phyloP scores from a whole-genome alignment of 2,113 vertebrate genomes.

The Ailuropoda melanoleuca region DNA sequence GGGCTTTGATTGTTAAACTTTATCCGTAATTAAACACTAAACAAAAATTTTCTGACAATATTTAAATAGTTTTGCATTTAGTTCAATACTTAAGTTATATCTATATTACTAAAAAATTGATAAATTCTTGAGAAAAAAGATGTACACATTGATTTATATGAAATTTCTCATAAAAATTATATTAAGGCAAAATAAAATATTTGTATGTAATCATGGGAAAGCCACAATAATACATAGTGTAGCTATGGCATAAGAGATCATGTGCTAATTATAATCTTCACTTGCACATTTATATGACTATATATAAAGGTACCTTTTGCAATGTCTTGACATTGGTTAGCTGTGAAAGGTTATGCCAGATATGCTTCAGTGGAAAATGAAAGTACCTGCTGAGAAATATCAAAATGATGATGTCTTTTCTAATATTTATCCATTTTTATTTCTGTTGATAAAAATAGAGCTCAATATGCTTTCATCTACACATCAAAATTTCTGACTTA shows the following conservation, averaged over 20 bases:
- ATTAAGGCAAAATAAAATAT: neutral
- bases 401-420: neutral
- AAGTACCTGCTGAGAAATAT: constrained; percentile 63
- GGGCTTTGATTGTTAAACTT: neutral
- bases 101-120: neutral
- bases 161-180: neutral
- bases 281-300: constrained; percentile 56
- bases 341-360: constrained; percentile 67
- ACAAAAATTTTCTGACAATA: neutral
- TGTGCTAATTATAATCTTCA: neutral
- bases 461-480: neutral
- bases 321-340: constrained; percentile 76
- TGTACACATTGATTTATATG: neutral
- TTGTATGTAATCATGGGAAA: neutral
- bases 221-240: neutral
- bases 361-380: constrained; percentile 56
- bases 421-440: constrained; percentile 7
- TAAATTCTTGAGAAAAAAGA: neutral
- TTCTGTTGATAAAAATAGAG: neutral
- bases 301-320: constrained; percentile 75
- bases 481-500: neutral
- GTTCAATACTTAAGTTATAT: neutral
- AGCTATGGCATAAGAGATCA: neutral
- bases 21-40: neutral
- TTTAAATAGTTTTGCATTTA: neutral